Evolutionary conservation across 2,113 vertebrate genomes (phyloP).

Genomic region (Probosciger aterrimus): DNA sequence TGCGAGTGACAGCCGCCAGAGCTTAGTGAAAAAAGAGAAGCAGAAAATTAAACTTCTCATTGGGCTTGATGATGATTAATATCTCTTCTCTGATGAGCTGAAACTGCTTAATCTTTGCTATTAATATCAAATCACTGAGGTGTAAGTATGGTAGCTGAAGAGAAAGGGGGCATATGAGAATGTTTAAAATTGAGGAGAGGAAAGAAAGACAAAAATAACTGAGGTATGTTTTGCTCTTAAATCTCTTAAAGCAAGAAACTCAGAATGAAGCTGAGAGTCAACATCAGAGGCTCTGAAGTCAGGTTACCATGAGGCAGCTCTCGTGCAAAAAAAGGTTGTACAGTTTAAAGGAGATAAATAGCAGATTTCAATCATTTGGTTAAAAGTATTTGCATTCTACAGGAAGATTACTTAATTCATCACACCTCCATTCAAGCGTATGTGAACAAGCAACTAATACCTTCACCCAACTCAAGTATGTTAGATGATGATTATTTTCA

Average conservation of each 20-base stretch:
- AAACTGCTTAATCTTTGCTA: slow-evolving; percentile 60
- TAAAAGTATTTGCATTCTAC: background rate
- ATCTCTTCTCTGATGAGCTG: slow-evolving; percentile 60
- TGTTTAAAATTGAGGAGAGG: background rate
- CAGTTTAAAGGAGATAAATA: background rate
- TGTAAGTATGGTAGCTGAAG: background rate
- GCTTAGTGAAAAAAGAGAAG: slow-evolving; percentile 34
- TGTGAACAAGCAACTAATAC: background rate
- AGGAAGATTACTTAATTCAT: slow-evolving; percentile 16
- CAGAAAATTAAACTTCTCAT: slow-evolving; percentile 62
- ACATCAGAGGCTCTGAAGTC: background rate
- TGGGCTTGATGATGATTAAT: slow-evolving; percentile 71
- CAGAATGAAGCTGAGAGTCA: background rate
- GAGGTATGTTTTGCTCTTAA: background rate
- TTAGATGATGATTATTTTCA: slow-evolving; percentile 45
- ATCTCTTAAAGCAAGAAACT: background rate
- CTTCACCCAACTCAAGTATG: background rate
- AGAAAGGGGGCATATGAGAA: background rate
- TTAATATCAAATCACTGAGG: slow-evolving; percentile 62
- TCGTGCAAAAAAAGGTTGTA: background rate
- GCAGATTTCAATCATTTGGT: background rate
- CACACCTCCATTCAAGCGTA: background rate
- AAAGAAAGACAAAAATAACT: background rate
- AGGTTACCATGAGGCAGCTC: background rate
- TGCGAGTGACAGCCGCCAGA: background rate